These are phyloP conservation scores for Eubasilissa regina DNA, from an alignment of 1,140 invertebrate species.

Conservation along the genomic window DNA sequence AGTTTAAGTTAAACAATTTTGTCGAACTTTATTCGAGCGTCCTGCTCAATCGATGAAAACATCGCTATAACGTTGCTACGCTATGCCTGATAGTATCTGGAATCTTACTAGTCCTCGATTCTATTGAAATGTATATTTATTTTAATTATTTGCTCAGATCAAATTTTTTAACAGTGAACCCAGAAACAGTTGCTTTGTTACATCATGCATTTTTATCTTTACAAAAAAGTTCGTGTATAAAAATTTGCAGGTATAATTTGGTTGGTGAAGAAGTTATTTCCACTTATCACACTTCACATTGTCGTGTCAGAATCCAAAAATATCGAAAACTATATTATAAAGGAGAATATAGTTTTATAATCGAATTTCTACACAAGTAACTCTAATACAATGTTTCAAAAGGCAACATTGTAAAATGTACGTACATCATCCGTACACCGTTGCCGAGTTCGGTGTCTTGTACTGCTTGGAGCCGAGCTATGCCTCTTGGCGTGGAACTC, in stretches of 20 bases:
- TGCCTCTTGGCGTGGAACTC: constrained; percentile 26
- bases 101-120: no score
- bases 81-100: not conserved
- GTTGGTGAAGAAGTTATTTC: no score
- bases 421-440: constrained; percentile 22
- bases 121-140: no score
- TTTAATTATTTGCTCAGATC: no score
- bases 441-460: constrained; percentile 25
- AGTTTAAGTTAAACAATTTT: not conserved
- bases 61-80: constrained; percentile 28
- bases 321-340: no score
- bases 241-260: no score
- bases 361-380: not conserved
- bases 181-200: not conserved
- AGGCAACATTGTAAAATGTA: constrained; percentile 26
- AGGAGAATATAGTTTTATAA: not conserved
- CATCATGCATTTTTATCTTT: not conserved
- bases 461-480: not conserved
- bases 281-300: no score
- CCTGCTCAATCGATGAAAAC: constrained; percentile 36
- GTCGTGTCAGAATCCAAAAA: no score
- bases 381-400: constrained; percentile 9
- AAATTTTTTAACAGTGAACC: not conserved
- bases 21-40: constrained; percentile 8
- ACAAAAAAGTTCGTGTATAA: no score